Conservation (phyloP, 2,888 invertebrate genomes). For the Ctenicera cuprea region DNA sequence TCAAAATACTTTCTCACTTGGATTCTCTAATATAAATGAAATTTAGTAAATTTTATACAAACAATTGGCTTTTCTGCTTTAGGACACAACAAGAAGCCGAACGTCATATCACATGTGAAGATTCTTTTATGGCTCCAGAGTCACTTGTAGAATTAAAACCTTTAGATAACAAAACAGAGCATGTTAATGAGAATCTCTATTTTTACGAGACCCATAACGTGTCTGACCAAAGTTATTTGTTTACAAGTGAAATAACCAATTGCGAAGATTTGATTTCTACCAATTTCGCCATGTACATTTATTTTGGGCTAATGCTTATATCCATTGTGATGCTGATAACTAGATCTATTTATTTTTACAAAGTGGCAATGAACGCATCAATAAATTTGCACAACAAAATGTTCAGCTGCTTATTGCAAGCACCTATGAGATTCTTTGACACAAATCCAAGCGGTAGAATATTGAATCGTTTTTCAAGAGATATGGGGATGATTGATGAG, state of each 20-base stretch:
- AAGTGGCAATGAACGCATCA: constrained; percentile 85
- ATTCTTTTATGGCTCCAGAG: too few relatives aligned
- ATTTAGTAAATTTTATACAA: too few relatives aligned
- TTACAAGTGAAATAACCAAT: not conserved
- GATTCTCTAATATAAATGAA: constrained; percentile 36
- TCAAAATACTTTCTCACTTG: too few relatives aligned
- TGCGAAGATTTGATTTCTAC: constrained; percentile 9
- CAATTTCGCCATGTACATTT: constrained; percentile 68
- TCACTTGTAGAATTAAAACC: not conserved
- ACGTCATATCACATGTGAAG: not conserved
- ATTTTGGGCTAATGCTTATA: constrained; percentile 66
- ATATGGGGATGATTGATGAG: constrained; percentile 80
- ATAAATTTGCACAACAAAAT: constrained; percentile 87
- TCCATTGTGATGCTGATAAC: constrained; percentile 73
- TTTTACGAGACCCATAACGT: constrained; percentile 8
- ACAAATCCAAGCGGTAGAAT: constrained; percentile 87
- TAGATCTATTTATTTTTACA: constrained; percentile 77
- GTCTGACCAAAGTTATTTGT: not conserved
- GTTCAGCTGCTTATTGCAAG: constrained; percentile 85
- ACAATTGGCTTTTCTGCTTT: not conserved
- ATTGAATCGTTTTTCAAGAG: constrained; percentile 86
- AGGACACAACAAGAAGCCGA: constrained; percentile 44
- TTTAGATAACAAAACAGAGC: not conserved
- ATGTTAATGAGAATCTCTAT: not conserved
- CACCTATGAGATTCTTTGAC: constrained; percentile 91